Evolutionary conservation across 2,113 vertebrate genomes (phyloP).

Genomic region (Gopherus flavomarginatus): DNA sequence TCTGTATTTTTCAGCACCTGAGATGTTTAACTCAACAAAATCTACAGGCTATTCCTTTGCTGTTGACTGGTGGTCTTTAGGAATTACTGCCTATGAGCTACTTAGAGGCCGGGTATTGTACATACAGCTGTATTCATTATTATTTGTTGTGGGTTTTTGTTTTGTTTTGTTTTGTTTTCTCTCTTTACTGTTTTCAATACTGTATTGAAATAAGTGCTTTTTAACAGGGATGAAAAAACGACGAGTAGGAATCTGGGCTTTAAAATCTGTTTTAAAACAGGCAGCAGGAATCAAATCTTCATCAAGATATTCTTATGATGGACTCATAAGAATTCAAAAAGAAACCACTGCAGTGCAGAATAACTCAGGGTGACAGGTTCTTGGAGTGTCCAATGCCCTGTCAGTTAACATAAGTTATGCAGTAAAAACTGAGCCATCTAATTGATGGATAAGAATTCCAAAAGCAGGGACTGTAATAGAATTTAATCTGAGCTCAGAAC

Average conservation of each 20-base stretch:
- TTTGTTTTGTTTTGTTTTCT: not conserved
- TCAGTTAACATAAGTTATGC: not conserved
- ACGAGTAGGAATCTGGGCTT: not conserved
- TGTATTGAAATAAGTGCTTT: not conserved
- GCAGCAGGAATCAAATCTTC: not conserved
- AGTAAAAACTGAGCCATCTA: not conserved
- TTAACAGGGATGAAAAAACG: fast-evolving
- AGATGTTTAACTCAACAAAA: conserved; percentile 89
- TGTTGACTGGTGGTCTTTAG: conserved; percentile 86
- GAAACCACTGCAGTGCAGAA: not conserved
- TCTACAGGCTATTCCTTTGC: conserved; percentile 90
- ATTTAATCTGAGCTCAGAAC: not conserved
- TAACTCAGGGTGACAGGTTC: not conserved
- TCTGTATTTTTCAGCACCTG: conserved; percentile 86
- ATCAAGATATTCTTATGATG: not conserved
- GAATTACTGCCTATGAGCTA: conserved; percentile 94
- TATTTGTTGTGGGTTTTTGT: fast-evolving
- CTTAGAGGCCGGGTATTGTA: conserved; percentile 88
- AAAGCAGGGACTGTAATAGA: not conserved
- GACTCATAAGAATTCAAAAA: not conserved
- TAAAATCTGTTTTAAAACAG: not conserved
- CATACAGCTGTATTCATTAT: fast-evolving
- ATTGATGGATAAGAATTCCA: not conserved
- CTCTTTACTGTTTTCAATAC: fast-evolving
- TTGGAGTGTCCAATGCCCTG: fast-evolving